A percentile compares a stretch with the other conserved stretches of the same genome.
These are phyloP conservation scores for Onychostoma macrolepis DNA, from an alignment of 2,113 vertebrate genomes.

Conservation along the genomic window DNA sequence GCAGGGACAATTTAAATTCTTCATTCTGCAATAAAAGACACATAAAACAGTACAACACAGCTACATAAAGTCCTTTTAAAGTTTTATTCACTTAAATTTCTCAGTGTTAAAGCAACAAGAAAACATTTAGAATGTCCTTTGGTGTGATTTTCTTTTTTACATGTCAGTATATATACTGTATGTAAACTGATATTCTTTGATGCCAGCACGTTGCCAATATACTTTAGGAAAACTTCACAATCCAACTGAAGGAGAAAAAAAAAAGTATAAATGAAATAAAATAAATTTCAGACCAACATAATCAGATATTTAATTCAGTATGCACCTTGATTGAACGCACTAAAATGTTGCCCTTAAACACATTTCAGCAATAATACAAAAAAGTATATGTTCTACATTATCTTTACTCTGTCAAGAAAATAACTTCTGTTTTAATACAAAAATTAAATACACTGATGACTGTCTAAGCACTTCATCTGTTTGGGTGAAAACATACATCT, in stretches of 20 bases:
- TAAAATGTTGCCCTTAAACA: slow-evolving; percentile 90
- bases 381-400: slow-evolving; percentile 90
- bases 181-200: slow-evolving; percentile 99
- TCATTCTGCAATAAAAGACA: slow-evolving; percentile 48
- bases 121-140: slow-evolving; percentile 99
- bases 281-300: slow-evolving; percentile 71
- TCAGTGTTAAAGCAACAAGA: slow-evolving; percentile 99
- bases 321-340: slow-evolving; percentile 81
- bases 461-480: slow-evolving; percentile 81
- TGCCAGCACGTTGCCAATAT: slow-evolving; percentile 95
- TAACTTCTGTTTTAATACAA: slow-evolving; percentile 91
- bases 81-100: slow-evolving; percentile 93
- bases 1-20: neutral
- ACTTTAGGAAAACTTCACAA: slow-evolving; percentile 88
- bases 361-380: slow-evolving; percentile 91
- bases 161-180: slow-evolving; percentile 83
- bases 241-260: slow-evolving; percentile 74
- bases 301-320: slow-evolving; percentile 71
- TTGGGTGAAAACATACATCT: slow-evolving; percentile 76
- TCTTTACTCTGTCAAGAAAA: slow-evolving; percentile 86
- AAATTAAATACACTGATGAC: slow-evolving; percentile 91
- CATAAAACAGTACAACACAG: slow-evolving; percentile 25
- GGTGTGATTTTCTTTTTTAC: slow-evolving; percentile 97
- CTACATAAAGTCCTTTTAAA: slow-evolving; percentile 63
- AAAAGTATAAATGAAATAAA: slow-evolving; percentile 58